These are phyloP conservation scores for Argyrosomus regius DNA, from an alignment of 2,797 vertebrate genomes.

Conservation along the genomic window DNA sequence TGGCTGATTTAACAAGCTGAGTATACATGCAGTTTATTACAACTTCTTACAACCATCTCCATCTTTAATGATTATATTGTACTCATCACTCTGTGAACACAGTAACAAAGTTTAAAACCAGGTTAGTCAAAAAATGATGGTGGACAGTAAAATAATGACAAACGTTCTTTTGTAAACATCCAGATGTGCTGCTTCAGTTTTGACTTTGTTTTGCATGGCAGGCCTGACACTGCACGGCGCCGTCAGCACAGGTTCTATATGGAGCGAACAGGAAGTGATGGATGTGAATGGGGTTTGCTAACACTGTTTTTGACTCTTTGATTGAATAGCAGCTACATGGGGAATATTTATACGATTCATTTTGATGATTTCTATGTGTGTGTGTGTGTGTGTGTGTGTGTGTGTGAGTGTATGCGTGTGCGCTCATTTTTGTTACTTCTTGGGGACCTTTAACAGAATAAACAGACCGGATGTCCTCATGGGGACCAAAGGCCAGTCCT, in stretches of 20 bases:
- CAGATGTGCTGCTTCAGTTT: neutral
- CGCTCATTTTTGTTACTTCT: too few relatives aligned
- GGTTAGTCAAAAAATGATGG: neutral
- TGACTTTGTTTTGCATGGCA: neutral
- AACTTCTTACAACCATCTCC: neutral
- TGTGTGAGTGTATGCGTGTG: neutral
- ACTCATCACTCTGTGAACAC: neutral
- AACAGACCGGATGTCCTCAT: too few relatives aligned
- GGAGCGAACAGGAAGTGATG: neutral
- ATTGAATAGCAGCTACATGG: slow-evolving; percentile 28
- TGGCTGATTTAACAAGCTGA: neutral
- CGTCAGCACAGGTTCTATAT: neutral
- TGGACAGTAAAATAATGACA: neutral
- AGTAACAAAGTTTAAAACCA: neutral
- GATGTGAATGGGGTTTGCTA: slow-evolving; percentile 6
- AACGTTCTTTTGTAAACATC: neutral
- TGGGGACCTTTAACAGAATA: too few relatives aligned
- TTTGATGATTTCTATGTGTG: slow-evolving; percentile 19
- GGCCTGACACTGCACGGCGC: neutral
- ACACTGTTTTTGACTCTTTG: slow-evolving; percentile 37
- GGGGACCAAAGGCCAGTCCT: too few relatives aligned
- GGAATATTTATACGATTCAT: slow-evolving; percentile 49
- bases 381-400: slow-evolving; percentile 25
- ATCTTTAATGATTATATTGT: neutral
- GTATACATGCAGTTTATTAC: neutral